Percentiles rank a stretch among this genome's conserved stretches.
phyloP scores from a whole-genome alignment of 2,113 vertebrate genomes.

The Gopherus flavomarginatus region DNA sequence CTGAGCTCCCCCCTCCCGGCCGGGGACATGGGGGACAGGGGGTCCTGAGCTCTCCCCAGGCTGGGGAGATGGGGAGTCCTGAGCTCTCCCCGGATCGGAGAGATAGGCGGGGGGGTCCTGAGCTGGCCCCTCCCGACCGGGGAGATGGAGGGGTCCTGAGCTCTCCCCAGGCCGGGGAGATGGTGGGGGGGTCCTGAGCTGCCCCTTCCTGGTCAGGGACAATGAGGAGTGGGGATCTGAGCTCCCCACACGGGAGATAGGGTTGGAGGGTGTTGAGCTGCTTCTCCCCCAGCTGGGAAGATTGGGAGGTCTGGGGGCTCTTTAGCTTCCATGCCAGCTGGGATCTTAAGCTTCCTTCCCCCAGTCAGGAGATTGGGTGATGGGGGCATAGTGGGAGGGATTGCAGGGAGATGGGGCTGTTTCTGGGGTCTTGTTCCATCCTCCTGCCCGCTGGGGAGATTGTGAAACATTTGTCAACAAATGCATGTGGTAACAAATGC shows the following conservation, averaged over 20 bases:
- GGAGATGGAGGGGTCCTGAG: background rate
- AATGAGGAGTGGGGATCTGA: background rate
- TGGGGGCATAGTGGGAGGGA: background rate
- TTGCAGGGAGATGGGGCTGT: background rate
- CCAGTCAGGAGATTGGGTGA: accelerated
- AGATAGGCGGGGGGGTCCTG: background rate
- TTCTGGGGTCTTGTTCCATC: background rate
- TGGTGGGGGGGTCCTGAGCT: background rate
- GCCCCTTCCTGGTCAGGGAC: too few species aligned
- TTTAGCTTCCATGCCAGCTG: background rate
- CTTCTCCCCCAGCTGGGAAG: background rate
- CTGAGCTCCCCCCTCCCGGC: too few species aligned
- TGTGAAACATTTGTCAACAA: background rate
- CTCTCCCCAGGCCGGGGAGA: background rate
- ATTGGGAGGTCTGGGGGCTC: background rate
- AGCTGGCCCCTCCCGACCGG: background rate
- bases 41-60: background rate
- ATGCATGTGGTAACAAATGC: background rate
- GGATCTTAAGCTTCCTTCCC: background rate
- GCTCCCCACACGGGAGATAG: accelerated
- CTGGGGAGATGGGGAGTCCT: background rate
- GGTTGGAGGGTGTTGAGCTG: too few species aligned
- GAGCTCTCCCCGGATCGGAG: too few species aligned
- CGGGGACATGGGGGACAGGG: background rate
- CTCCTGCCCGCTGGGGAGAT: background rate